These are phyloP conservation scores for Beris chalybata DNA, from an alignment of 2,888 invertebrate species.

Conservation along the genomic window DNA sequence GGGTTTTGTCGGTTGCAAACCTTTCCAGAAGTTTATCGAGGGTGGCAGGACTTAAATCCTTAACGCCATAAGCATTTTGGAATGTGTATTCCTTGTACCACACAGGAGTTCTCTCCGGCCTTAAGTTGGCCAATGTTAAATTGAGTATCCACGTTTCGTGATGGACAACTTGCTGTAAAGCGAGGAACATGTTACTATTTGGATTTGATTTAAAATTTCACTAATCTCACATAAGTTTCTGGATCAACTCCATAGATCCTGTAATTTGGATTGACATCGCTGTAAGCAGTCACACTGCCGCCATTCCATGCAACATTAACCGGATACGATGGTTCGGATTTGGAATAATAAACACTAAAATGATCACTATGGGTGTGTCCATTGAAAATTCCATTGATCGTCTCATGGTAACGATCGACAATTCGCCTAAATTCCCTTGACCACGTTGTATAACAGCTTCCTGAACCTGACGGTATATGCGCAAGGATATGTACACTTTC, in stretches of 20 bases:
- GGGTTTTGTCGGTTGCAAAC: slow-evolving; percentile 57
- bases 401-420: slow-evolving; percentile 71
- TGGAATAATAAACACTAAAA: slow-evolving; percentile 68
- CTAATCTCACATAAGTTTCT: slow-evolving; percentile 59
- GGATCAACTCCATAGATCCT: slow-evolving; percentile 71
- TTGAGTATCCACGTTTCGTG: slow-evolving; percentile 75
- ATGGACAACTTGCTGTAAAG: slow-evolving; percentile 64
- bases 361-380: slow-evolving; percentile 81
- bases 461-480: slow-evolving; percentile 78
- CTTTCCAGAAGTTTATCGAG: slow-evolving; percentile 63
- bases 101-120: slow-evolving; percentile 61
- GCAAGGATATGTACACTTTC: slow-evolving; percentile 82
- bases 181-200: no score
- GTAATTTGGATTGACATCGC: slow-evolving; percentile 79
- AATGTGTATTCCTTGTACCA: slow-evolving; percentile 81
- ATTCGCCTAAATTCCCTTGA: slow-evolving; percentile 68
- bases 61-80: slow-evolving; percentile 65
- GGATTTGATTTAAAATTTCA: no score
- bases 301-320: slow-evolving; percentile 77
- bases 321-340: slow-evolving; percentile 51
- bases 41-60: slow-evolving; percentile 64
- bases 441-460: slow-evolving; percentile 72
- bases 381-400: slow-evolving; percentile 77
- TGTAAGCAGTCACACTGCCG: slow-evolving; percentile 78
- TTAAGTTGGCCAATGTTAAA: slow-evolving; percentile 70